Base-by-base conservation (phyloP, 2,888 invertebrate genomes). In the Palloptera scutellata region DNA sequence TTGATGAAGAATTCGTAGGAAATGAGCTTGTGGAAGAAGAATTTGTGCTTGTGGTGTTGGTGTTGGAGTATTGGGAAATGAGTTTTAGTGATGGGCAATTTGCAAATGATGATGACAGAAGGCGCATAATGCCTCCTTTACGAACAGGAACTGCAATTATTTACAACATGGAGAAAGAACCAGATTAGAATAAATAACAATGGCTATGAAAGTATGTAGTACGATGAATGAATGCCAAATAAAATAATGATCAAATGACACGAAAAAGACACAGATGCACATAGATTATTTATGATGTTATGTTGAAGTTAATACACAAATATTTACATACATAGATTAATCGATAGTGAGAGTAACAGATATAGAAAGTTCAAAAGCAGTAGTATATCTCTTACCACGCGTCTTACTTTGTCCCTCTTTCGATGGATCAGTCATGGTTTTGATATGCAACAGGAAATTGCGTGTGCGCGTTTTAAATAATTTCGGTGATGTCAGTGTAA, bases 401-500 rank as follows among this genome's bases (percentile, higher is more conserved):
- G 83, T 85, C 75, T 85, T 85, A 65, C 72, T 80, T 70, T 84
- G 85, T 0, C 84, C 84, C 68, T 91, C 91, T 78, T 91, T 91
- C 0, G 88, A 87, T 1, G 90, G 89, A 80, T 91, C 91, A 5
- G 80, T 75, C 76, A 85, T 85, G 1, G 92, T 91, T 81, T 93
- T 92, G 54, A 94, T 91, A 75, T 94, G 94, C 70, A 94, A 88
- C 45, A 94, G 85, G 79, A 93, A 90, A n/a, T 93, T 93, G 71
- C 93, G 87, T 10, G 92, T 92, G 76, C 91, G 89, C 0, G 92
- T 89, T 73, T 92, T 88, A 76, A 94, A 92, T 54, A 96, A 84
- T 75, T 93, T 91, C 1, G 96, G 95, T 78, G 96, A 95, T 0
- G 96, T 94, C 66, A 97, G 86, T 9, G 94, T 94, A 19, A 96